Evolutionary conservation across 2,113 vertebrate species (phyloP).

Genomic region (Anas platyrhynchos): DNA sequence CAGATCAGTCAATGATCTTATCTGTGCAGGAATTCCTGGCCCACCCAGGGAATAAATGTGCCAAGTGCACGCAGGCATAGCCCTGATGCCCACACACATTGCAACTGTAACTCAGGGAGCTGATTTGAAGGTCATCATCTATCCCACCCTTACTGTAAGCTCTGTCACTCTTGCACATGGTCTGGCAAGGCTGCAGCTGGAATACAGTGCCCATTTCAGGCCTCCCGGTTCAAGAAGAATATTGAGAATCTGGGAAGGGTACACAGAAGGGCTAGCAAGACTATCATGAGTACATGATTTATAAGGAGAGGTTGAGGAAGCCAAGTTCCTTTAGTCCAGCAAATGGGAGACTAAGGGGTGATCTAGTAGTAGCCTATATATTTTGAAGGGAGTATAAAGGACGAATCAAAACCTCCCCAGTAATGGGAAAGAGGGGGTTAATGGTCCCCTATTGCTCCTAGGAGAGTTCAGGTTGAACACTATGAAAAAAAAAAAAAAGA

Average conservation of each 20-base stretch:
- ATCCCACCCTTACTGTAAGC: fast-evolving
- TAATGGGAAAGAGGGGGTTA: not conserved
- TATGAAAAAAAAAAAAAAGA: not conserved
- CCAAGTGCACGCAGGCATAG: not conserved
- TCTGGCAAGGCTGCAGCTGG: not conserved
- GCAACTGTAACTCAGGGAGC: not conserved
- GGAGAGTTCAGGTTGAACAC: not conserved
- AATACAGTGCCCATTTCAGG: not conserved
- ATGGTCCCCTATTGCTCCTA: not conserved
- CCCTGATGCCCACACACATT: not conserved
- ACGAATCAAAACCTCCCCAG: not conserved
- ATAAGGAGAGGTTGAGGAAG: not conserved
- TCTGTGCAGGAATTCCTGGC: not conserved
- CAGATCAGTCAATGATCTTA: fast-evolving
- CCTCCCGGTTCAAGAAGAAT: not conserved
- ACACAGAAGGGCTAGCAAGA: not conserved
- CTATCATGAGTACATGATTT: not conserved
- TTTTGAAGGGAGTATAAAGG: not conserved
- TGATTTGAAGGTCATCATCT: not conserved
- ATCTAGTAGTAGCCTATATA: not conserved
- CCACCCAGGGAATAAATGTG: not conserved
- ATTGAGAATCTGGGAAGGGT: not conserved
- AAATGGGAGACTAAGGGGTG: not conserved
- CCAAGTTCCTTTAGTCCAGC: not conserved
- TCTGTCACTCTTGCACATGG: not conserved